phyloP scores from a whole-genome alignment of 1,140 invertebrate species.

The Camponotus vicinus region DNA sequence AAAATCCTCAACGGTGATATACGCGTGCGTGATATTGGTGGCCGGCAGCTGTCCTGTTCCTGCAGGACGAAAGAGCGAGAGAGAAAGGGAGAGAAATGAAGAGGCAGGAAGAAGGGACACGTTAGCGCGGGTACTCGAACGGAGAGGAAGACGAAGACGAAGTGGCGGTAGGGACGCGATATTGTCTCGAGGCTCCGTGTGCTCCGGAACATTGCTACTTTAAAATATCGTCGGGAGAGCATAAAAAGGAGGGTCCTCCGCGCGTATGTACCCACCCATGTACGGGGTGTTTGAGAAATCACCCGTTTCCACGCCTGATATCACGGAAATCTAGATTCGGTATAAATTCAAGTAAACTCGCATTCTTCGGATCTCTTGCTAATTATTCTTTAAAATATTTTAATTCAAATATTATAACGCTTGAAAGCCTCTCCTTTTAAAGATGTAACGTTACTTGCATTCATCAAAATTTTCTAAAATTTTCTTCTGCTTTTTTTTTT shows the following conservation, averaged over 20 bases:
- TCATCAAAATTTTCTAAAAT: not conserved
- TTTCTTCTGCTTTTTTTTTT: not conserved
- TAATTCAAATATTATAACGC: not conserved
- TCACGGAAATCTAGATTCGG: not conserved
- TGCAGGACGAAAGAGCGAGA: constrained; percentile 53
- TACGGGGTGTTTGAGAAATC: constrained; percentile 59
- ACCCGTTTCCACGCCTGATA: not conserved
- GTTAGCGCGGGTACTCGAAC: constrained; percentile 26
- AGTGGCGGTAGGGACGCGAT: constrained; percentile 77
- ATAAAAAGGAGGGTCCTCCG: constrained; percentile 74
- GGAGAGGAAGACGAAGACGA: constrained; percentile 38
- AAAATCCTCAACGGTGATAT: constrained; percentile 84
- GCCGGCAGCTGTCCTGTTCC: constrained; percentile 84
- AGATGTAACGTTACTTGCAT: not conserved
- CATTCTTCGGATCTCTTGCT: not conserved
- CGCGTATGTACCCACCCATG: constrained; percentile 23
- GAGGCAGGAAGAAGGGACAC: constrained; percentile 23
- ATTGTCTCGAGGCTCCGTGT: constrained; percentile 82
- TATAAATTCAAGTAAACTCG: not conserved
- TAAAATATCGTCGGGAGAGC: constrained; percentile 85
- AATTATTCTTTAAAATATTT: not conserved
- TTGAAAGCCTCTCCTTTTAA: not conserved
- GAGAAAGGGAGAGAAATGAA: constrained; percentile 62
- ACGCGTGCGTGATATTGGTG: constrained; percentile 84
- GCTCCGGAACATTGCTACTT: constrained; percentile 81